phyloP scores from a whole-genome alignment of 2,113 vertebrate genomes.

The Ginglymostoma cirratum region DNA sequence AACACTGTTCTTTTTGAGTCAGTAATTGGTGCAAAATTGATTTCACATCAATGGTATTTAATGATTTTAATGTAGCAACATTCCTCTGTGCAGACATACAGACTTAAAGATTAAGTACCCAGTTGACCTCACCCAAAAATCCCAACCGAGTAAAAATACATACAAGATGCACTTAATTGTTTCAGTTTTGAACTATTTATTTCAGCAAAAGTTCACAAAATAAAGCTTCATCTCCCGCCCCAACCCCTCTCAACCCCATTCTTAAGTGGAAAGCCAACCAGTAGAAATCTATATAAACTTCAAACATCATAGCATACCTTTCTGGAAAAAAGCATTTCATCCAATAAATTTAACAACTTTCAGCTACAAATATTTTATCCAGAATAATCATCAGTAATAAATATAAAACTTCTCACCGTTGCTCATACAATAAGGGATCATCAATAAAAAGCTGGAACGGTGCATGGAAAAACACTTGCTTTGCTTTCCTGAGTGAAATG shows the following conservation, averaged over 20 bases:
- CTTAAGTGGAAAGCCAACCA: background rate
- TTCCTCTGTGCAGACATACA: background rate
- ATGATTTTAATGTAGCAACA: background rate
- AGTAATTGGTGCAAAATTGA: background rate
- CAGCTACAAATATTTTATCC: conserved; percentile 5
- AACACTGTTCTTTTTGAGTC: background rate
- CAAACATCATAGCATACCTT: background rate
- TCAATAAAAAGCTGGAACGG: background rate
- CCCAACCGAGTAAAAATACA: background rate
- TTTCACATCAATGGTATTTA: background rate
- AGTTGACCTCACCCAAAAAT: background rate
- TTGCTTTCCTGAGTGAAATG: background rate
- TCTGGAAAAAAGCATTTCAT: background rate
- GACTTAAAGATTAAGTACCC: background rate
- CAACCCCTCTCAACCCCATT: background rate
- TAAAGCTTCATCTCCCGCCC: background rate
- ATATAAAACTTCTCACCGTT: background rate
- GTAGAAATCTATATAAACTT: conserved; percentile 36
- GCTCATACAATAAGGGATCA: background rate
- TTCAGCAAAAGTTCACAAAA: conserved; percentile 35
- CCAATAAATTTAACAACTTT: background rate
- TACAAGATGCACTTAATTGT: background rate
- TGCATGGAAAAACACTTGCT: background rate
- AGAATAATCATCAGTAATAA: conserved; percentile 30
- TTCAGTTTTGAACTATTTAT: conserved; percentile 13